These are phyloP conservation scores for Hylaeus volcanicus DNA, from an alignment of 1,140 invertebrate genomes.

Conservation along the genomic window DNA sequence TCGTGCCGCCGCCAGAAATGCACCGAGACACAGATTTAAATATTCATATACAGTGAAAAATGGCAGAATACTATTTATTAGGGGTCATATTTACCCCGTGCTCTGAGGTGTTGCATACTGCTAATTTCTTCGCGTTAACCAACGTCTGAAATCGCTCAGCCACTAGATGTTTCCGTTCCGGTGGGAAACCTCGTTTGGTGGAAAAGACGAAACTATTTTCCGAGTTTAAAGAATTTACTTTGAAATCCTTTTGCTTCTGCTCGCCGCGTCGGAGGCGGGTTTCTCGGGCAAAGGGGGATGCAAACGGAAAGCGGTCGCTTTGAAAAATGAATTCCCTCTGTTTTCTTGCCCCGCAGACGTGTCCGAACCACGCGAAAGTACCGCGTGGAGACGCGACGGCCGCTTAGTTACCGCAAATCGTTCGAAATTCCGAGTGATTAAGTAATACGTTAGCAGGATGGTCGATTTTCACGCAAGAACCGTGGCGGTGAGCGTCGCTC, in stretches of 20 bases:
- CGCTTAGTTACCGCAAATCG: slow-evolving; percentile 13
- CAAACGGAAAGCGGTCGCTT: background rate
- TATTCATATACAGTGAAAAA: slow-evolving; percentile 40
- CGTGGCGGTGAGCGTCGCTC: background rate
- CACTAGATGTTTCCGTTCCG: background rate
- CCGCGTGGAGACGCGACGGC: background rate
- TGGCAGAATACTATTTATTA: slow-evolving; percentile 28
- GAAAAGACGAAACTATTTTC: background rate
- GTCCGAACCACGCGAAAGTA: background rate
- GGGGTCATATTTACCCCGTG: slow-evolving; percentile 1
- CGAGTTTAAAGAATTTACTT: slow-evolving; percentile 36
- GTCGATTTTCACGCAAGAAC: background rate
- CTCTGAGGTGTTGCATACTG: background rate
- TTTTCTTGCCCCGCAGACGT: background rate
- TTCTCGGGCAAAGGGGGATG: slow-evolving; percentile 1
- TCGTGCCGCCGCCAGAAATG: background rate
- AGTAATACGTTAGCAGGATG: slow-evolving; percentile 25
- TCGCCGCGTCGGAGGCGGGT: background rate
- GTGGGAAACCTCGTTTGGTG: background rate
- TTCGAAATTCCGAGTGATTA: slow-evolving; percentile 26
- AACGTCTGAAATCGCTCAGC: background rate
- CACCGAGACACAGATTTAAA: slow-evolving; percentile 37
- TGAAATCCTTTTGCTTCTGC: slow-evolving; percentile 31
- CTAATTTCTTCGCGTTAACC: background rate
- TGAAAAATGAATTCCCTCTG: slow-evolving; percentile 36